Conservation (phyloP, 64 coral and sea anemone genomes). For the Montipora capricornis region DNA sequence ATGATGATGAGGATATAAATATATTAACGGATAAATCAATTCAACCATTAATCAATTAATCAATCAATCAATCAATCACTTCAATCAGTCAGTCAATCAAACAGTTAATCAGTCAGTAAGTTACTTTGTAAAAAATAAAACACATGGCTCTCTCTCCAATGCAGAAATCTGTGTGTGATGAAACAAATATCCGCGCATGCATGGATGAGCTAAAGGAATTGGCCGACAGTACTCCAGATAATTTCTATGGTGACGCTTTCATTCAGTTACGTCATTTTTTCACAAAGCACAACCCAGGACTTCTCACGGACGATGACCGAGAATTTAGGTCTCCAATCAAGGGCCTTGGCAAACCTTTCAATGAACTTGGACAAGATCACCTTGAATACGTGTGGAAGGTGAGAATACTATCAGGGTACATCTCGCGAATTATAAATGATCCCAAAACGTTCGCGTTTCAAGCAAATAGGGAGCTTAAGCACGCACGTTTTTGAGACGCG, state of each 20-base stretch:
- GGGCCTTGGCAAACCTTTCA: constrained; percentile 51
- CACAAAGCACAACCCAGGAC: constrained; percentile 17
- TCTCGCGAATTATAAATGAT: not conserved
- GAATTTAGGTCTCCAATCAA: constrained; percentile 71
- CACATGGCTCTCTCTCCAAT: not conserved
- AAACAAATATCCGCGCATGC: constrained; percentile 56
- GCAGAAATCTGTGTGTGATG: constrained; percentile 74
- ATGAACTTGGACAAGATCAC: constrained; percentile 2
- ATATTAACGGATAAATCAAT: too few species aligned
- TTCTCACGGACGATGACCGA: constrained; percentile 63
- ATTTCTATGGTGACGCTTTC: constrained; percentile 74
- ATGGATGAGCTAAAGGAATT: constrained; percentile 79
- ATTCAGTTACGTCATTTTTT: constrained; percentile 84
- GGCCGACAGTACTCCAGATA: constrained; percentile 50
- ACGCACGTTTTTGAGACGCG: too few species aligned
- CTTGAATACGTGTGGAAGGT: constrained; percentile 41
- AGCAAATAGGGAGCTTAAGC: not conserved
- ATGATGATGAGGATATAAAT: too few species aligned
- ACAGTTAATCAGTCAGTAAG: not conserved
- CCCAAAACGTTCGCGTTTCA: not conserved
- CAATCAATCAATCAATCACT: not conserved
- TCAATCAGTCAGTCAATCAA: not conserved
- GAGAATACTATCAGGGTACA: not conserved
- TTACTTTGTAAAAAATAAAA: too few species aligned
- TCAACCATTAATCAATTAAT: too few species aligned